Evolutionary conservation across 2,888 invertebrate genomes (phyloP).

Genomic region (Amblyjoppa proteus): DNA sequence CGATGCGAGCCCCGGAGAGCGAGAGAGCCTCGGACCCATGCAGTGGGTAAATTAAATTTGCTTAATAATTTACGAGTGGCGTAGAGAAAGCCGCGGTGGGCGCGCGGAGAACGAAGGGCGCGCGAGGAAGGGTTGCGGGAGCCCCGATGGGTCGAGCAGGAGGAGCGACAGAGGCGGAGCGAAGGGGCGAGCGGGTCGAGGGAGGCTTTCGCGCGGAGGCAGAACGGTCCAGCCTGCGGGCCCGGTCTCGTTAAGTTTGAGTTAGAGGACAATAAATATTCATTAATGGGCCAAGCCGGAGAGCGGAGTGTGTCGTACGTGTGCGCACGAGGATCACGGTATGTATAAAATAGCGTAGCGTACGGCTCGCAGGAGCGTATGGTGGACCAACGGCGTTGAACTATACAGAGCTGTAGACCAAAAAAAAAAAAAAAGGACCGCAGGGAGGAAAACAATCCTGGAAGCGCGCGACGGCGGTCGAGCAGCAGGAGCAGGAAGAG

Average conservation of each 20-base stretch:
- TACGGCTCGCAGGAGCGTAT: neutral
- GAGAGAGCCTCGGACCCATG: slow-evolving; percentile 58
- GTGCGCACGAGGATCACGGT: slow-evolving; percentile 52
- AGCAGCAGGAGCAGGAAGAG: slow-evolving; percentile 19
- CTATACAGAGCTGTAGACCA: neutral
- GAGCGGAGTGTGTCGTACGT: slow-evolving; percentile 69
- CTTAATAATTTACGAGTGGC: slow-evolving; percentile 78
- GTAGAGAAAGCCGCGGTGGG: slow-evolving; percentile 43
- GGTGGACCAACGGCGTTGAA: neutral
- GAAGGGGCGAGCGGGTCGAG: slow-evolving; percentile 29
- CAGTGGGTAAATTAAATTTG: slow-evolving; percentile 78
- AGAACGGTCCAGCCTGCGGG: slow-evolving; percentile 59
- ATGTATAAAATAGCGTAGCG: slow-evolving; percentile 42
- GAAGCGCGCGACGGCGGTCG: slow-evolving; percentile 1
- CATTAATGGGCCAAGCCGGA: slow-evolving; percentile 77
- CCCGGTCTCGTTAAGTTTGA: slow-evolving; percentile 79
- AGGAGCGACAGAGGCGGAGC: slow-evolving; percentile 25
- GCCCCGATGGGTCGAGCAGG: slow-evolving; percentile 10
- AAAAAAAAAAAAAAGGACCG: neutral
- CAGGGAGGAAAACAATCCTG: slow-evolving; percentile 30
- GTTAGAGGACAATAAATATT: slow-evolving; percentile 82
- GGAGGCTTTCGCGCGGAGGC: slow-evolving; percentile 37
- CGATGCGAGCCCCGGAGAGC: slow-evolving; percentile 23
- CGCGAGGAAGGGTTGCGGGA: neutral
- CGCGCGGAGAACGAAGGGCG: slow-evolving; percentile 33